Conservation (phyloP, 2,113 vertebrate genomes). For the Macrotis lagotis region DNA sequence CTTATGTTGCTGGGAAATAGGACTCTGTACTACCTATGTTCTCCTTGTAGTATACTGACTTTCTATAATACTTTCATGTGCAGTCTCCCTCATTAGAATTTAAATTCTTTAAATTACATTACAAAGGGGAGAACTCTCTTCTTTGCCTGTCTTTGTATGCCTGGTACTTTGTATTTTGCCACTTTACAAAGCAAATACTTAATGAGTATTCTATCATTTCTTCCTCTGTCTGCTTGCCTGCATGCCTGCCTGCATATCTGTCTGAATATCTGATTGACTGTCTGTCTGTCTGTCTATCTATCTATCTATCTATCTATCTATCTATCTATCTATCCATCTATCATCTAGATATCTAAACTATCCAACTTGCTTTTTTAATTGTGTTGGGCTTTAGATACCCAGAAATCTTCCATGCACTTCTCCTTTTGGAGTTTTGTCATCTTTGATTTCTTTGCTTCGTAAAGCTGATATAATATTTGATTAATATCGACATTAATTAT, state of each 20-base stretch:
- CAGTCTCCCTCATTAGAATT: not conserved
- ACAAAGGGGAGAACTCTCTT: not conserved
- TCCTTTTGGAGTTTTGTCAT: not conserved
- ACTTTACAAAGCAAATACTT: not conserved
- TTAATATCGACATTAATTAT: not conserved
- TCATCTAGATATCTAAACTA: not conserved
- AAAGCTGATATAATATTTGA: not conserved
- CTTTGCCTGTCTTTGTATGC: not conserved
- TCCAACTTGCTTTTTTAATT: not conserved
- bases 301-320: not conserved
- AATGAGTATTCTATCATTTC: not conserved
- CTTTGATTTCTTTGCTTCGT: not conserved
- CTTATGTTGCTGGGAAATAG: not conserved
- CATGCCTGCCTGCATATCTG: not conserved
- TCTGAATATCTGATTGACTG: too few species aligned
- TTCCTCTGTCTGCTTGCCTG: not conserved
- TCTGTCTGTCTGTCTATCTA: not conserved
- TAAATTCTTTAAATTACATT: not conserved
- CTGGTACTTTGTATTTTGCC: not conserved
- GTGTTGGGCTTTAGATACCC: not conserved
- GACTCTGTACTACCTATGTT: not conserved
- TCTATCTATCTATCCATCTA: not conserved
- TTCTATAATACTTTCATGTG: not conserved
- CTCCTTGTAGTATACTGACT: not conserved
- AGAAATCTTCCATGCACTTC: not conserved